Conservation (phyloP, 2,113 vertebrate genomes). For the Pavo muticus region DNA sequence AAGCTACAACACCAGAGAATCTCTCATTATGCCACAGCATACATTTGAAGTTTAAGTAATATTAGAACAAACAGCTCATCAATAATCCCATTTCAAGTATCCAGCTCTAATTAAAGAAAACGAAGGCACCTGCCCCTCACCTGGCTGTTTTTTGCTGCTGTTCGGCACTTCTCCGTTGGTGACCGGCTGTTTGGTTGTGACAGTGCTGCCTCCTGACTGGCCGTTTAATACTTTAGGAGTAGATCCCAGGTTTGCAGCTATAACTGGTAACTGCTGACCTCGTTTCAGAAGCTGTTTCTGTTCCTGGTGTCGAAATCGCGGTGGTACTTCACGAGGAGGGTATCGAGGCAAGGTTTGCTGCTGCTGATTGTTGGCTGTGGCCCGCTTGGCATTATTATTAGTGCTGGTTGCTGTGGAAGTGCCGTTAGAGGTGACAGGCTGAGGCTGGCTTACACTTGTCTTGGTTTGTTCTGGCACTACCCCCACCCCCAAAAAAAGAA, state of each 20-base stretch:
- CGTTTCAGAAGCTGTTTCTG: conserved; percentile 90
- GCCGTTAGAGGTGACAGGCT: conserved; percentile 81
- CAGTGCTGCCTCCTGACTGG: conserved; percentile 77
- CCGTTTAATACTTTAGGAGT: conserved; percentile 80
- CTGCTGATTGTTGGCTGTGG: conserved; percentile 85
- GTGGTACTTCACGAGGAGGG: conserved; percentile 89
- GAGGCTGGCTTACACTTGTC: conserved; percentile 88
- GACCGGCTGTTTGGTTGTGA: conserved; percentile 74
- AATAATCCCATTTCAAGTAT: accelerated
- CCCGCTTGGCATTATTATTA: conserved; percentile 95
- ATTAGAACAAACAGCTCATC: background rate
- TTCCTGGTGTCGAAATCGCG: conserved; percentile 88
- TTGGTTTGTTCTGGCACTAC: conserved; percentile 92
- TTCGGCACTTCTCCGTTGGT: conserved; percentile 83
- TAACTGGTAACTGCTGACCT: conserved; percentile 82
- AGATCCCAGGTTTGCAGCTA: conserved; percentile 89
- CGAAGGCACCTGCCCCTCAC: conserved; percentile 71
- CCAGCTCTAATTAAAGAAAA: background rate
- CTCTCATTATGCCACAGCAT: background rate
- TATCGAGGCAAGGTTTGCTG: conserved; percentile 84
- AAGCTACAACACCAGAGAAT: background rate
- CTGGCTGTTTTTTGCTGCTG: conserved; percentile 83
- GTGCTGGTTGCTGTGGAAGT: conserved; percentile 85
- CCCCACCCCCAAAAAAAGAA: conserved; percentile 75
- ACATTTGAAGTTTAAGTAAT: background rate